Evolutionary conservation across 1,140 invertebrate genomes (phyloP).

Genomic region (Planococcus citri): DNA sequence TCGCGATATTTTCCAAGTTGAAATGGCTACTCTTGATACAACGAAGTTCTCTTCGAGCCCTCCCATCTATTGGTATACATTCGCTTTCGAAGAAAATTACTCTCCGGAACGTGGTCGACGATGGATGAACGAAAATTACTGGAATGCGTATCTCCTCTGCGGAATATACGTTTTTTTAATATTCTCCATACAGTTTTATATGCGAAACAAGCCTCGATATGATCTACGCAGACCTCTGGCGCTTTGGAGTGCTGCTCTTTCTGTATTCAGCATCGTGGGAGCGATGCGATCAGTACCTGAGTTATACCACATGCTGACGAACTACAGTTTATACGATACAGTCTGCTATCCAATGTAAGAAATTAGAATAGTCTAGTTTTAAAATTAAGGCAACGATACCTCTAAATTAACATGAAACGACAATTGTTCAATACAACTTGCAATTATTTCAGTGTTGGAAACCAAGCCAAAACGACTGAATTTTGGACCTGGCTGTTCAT

Average conservation of each 20-base stretch:
- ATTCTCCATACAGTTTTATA: constrained; percentile 81
- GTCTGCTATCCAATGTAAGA: constrained; percentile 78
- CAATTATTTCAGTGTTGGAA: constrained; percentile 55
- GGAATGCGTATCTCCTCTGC: constrained; percentile 77
- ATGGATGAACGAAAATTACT: constrained; percentile 95
- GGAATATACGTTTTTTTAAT: constrained; percentile 86
- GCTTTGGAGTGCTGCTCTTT: neutral
- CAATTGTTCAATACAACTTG: neutral
- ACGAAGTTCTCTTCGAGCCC: neutral
- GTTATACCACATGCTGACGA: constrained; percentile 58
- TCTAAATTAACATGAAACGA: neutral
- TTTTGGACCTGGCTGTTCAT: constrained; percentile 96
- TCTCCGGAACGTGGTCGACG: constrained; percentile 68
- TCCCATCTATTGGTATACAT: constrained; percentile 82
- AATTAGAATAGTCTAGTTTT: neutral
- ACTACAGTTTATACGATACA: constrained; percentile 84
- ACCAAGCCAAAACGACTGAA: constrained; percentile 72
- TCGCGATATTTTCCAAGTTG: no score
- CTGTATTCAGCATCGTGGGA: neutral
- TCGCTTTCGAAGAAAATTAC: constrained; percentile 87
- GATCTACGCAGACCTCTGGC: constrained; percentile 69
- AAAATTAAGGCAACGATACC: neutral
- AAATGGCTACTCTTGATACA: no score
- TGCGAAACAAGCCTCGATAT: constrained; percentile 78
- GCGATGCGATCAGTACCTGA: neutral